phyloP scores from a whole-genome alignment of 2,888 invertebrate genomes.

The Tethea ocularis region DNA sequence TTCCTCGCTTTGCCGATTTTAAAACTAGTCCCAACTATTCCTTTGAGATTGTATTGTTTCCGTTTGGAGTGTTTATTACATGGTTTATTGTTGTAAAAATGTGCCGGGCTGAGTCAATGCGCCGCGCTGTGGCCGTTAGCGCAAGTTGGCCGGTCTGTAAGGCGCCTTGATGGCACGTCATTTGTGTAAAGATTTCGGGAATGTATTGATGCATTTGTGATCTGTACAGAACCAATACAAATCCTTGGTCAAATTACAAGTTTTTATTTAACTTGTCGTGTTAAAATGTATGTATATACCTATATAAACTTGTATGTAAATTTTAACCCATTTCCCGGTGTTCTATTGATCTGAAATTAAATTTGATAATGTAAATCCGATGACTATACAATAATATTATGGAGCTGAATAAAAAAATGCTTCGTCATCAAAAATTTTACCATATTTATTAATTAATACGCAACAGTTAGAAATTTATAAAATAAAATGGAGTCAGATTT shows the following conservation, averaged over 20 bases:
- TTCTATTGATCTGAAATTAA: too few relatives aligned
- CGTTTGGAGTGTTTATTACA: conserved; percentile 6
- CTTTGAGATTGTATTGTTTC: conserved; percentile 11
- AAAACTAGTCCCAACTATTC: conserved; percentile 19
- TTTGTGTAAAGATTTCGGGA: background rate
- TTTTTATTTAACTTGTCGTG: too few relatives aligned
- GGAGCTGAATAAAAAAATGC: background rate
- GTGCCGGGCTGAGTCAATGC: background rate
- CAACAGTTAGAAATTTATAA: too few relatives aligned
- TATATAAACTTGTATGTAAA: too few relatives aligned
- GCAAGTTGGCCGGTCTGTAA: background rate
- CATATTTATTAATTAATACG: too few relatives aligned
- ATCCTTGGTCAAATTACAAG: too few relatives aligned
- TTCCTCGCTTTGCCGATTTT: conserved; percentile 35
- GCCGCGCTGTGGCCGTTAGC: background rate
- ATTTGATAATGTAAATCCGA: too few relatives aligned
- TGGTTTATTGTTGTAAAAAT: conserved; percentile 3
- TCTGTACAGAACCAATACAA: too few relatives aligned
- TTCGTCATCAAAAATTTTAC: too few relatives aligned
- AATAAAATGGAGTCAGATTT: too few relatives aligned
- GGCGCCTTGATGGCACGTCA: background rate
- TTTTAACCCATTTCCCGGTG: too few relatives aligned
- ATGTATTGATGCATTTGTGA: background rate
- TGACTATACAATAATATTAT: background rate
- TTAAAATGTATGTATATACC: too few relatives aligned